A percentile compares a stretch with the other conserved stretches of the same genome.
phyloP scores from a whole-genome alignment of 2,797 vertebrate species.

The Spinus pinus region DNA sequence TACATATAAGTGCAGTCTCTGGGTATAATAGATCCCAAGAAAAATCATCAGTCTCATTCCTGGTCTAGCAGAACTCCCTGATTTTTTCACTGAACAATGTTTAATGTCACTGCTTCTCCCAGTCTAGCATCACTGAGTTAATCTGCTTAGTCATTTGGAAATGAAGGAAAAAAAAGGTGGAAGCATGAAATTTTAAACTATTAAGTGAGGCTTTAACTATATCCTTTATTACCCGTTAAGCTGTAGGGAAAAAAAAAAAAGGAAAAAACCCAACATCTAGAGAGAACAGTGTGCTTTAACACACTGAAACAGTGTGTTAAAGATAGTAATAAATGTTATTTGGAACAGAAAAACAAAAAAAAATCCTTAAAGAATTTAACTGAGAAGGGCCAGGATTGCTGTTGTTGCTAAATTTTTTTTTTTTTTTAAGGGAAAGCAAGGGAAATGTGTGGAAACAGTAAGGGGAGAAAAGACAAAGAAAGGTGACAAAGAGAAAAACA shows the following conservation, averaged over 20 bases:
- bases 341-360: neutral
- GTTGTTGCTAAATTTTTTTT: neutral
- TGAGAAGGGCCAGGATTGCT: neutral
- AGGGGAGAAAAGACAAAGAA: neutral
- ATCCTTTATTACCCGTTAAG: neutral
- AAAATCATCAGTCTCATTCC: neutral
- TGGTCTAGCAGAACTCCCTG: accelerated
- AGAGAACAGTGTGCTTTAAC: neutral
- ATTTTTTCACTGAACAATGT: neutral
- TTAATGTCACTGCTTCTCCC: neutral
- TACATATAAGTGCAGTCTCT: neutral
- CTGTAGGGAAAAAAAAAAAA: neutral
- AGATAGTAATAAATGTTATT: neutral
- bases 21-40: accelerated
- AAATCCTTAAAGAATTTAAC: neutral
- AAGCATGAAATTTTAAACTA: neutral
- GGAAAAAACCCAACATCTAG: neutral
- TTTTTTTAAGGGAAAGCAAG: neutral
- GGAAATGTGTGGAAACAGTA: neutral
- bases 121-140: neutral
- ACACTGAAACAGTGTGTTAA: neutral
- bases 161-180: neutral
- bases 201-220: neutral
- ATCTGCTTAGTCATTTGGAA: neutral
- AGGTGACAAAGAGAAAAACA: neutral